Base-by-base conservation (phyloP, 1,140 invertebrate species). In the Sitophilus oryzae region DNA sequence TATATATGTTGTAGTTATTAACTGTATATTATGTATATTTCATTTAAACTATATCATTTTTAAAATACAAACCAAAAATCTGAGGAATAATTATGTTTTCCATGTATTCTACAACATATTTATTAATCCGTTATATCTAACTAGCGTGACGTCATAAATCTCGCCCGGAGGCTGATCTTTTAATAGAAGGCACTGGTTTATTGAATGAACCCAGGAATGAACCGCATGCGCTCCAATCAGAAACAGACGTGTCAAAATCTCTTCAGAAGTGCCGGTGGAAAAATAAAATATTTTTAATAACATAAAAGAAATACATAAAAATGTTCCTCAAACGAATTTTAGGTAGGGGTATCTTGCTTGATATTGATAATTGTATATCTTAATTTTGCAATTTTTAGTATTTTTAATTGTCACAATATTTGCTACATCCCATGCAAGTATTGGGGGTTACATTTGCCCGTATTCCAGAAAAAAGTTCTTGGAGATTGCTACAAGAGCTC, bases 371-470 rank as follows among this genome's bases (percentile, higher is more conserved):
- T 44, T 45, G 11, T 19, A 18, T 35, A n/a, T 43, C 11, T 3
- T 43, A 11, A 11, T 41, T 5, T 14, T 56, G 15, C 50, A 21
- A 35, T 2, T 57, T 57, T 34, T 47, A 57, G 55, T 18, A 8
- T 52, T 22, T 40, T 51, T 57, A 52, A 20, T 57, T 10, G 3
- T 50, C 3, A 47, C 21, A 16, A 35, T 47, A 18, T 20, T 45
- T 15, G n/a, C 18, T 5, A 22, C 23, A 22, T 52, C 60, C 20
- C 25, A 45, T 30, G 60, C 47, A 21, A 69, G 64, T 46, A 56
- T 69, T 36, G 53, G 51, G 56, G 66, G 65, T 59, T 67, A 66
- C 52, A 64, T 69, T 42, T 52, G 58, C 22, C 47, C 49, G 15
- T 47, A 48, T 40, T 62, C 63, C 41, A 56, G 48, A 25, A 63